These are phyloP conservation scores for Pasiphila rectangulata DNA, from an alignment of 2,888 invertebrate genomes.

Conservation along the genomic window DNA sequence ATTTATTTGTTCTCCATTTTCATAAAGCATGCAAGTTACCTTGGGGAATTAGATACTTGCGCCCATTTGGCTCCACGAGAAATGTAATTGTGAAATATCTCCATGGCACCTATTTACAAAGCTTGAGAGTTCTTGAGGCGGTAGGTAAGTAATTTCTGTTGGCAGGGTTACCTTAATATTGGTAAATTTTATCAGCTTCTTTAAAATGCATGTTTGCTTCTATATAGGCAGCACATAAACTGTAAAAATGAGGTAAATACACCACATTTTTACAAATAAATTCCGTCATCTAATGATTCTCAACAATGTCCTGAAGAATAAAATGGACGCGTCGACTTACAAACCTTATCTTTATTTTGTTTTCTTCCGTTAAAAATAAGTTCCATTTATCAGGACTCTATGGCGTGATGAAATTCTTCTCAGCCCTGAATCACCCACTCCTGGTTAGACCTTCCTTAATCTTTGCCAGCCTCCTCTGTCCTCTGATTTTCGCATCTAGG, in stretches of 20 bases:
- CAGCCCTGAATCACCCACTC: too few relatives aligned
- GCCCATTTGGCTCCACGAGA: conserved; percentile 49
- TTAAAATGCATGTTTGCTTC: neutral
- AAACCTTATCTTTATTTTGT: too few relatives aligned
- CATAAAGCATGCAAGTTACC: conserved; percentile 57
- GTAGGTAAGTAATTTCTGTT: conserved; percentile 41
- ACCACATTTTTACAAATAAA: too few relatives aligned
- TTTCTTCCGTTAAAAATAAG: too few relatives aligned
- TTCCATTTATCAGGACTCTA: too few relatives aligned
- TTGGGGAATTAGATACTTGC: conserved; percentile 52
- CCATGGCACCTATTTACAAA: conserved; percentile 39
- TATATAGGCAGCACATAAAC: too few relatives aligned
- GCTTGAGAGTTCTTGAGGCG: conserved; percentile 32
- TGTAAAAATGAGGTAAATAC: conserved; percentile 1
- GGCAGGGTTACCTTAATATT: conserved; percentile 6
- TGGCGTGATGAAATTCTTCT: too few relatives aligned
- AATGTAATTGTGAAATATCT: conserved; percentile 58
- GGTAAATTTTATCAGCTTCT: neutral
- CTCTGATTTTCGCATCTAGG: too few relatives aligned
- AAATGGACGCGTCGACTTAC: too few relatives aligned
- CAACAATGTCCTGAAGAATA: too few relatives aligned
- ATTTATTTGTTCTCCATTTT: conserved; percentile 70
- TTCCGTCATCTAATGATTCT: neutral
- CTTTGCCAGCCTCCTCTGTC: too few relatives aligned
- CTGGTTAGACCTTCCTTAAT: too few relatives aligned